phyloP scores from a whole-genome alignment of 2,797 vertebrate species.

The Pantherophis vulpinus region DNA sequence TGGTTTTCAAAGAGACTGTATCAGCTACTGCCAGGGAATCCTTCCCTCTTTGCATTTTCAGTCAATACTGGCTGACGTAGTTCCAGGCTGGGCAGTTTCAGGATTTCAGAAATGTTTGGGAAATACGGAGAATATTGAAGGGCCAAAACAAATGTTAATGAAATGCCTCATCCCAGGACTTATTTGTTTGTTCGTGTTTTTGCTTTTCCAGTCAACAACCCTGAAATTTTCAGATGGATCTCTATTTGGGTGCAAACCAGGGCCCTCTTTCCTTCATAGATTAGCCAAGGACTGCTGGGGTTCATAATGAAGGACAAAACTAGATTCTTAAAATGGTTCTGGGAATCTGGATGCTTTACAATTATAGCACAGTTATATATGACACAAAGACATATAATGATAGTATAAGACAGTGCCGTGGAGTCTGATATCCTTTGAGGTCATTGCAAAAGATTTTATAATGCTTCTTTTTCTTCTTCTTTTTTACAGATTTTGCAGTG shows the following conservation, averaged over 20 bases:
- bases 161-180: not conserved
- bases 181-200: not conserved
- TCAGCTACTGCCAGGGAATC: not conserved
- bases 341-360: not conserved
- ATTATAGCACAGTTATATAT: not conserved
- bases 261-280: not conserved
- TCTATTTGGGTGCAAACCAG: not conserved
- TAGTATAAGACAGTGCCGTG: not conserved
- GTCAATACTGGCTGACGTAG: not conserved
- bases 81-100: not conserved
- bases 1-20: not conserved
- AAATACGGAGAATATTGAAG: not conserved
- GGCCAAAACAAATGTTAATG: not conserved
- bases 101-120: not conserved
- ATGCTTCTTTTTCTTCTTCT: not conserved
- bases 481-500: not conserved
- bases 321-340: not conserved
- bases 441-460: not conserved
- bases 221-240: not conserved
- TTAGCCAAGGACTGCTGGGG: not conserved
- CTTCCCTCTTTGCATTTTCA: not conserved
- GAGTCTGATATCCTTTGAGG: not conserved
- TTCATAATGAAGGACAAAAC: slow-evolving; percentile 1
- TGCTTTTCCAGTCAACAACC: not conserved
- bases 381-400: slow-evolving; percentile 13